Evolutionary conservation across 2,888 invertebrate species (phyloP).

Genomic region (Orchesellides sinensis): DNA sequence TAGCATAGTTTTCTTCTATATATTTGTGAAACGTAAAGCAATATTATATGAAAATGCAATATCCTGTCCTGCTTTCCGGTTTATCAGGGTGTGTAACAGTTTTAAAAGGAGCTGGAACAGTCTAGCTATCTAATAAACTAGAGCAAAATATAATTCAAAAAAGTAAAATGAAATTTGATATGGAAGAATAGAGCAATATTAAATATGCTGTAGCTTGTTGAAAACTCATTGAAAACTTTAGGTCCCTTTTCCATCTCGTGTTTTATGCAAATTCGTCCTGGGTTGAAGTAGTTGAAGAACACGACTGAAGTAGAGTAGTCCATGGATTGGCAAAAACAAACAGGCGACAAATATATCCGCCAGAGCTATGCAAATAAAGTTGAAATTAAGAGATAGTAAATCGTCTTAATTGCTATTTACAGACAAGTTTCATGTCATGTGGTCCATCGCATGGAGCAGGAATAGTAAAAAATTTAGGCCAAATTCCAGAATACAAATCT

Average conservation of each 20-base stretch:
- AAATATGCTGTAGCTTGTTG: background rate
- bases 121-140: no score
- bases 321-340: background rate
- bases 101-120: no score
- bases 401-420: constrained; percentile 41
- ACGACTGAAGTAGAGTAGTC: background rate
- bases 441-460: constrained; percentile 67
- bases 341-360: background rate
- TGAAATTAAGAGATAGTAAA: constrained; percentile 29
- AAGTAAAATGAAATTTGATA: background rate
- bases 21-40: no score
- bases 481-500: constrained; percentile 56
- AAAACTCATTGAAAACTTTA: background rate
- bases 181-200: constrained; percentile 9
- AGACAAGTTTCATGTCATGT: constrained; percentile 65
- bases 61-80: no score
- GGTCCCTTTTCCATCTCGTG: background rate
- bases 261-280: constrained; percentile 5
- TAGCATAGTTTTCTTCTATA: no score
- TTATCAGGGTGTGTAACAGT: no score
- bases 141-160: no score
- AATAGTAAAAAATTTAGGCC: constrained; percentile 59
- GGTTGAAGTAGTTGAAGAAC: background rate
- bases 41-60: no score
- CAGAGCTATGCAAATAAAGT: background rate